Evolutionary conservation across 92 coral and sea anemone species (phyloP).

Genomic region (Zoanthus sansibaricus): DNA sequence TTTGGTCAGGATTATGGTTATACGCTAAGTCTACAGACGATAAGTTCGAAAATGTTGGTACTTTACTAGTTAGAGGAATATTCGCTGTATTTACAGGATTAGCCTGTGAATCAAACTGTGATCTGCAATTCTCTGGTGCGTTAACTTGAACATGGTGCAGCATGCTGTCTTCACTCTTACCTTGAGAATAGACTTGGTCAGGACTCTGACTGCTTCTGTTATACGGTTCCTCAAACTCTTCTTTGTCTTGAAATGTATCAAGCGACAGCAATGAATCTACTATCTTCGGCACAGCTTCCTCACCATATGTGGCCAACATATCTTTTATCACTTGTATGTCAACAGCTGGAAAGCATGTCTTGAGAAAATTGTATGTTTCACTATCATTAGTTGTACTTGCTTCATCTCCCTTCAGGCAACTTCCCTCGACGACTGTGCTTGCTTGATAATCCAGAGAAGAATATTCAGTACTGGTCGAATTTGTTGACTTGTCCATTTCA

Average conservation of each 20-base stretch:
- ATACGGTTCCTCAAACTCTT: background rate
- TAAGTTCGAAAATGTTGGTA: slow-evolving; percentile 30
- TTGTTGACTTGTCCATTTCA: background rate
- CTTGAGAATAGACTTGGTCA: background rate
- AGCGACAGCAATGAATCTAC: slow-evolving; percentile 68
- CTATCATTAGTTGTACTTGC: background rate
- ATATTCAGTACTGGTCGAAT: background rate
- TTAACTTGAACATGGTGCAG: background rate
- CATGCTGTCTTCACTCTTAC: background rate
- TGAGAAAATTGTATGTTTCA: slow-evolving; percentile 69
- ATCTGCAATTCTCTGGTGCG: background rate
- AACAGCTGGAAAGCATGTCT: slow-evolving; percentile 82
- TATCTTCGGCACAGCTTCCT: slow-evolving; percentile 68
- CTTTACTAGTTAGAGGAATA: slow-evolving; percentile 14
- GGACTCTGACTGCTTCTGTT: background rate
- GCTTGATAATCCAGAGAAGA: background rate
- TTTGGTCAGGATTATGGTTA: background rate
- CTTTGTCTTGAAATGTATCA: background rate
- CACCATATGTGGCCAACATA: slow-evolving; percentile 48
- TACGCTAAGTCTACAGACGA: background rate
- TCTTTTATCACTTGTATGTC: slow-evolving; percentile 44
- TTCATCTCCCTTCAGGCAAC: background rate
- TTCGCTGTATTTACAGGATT: background rate
- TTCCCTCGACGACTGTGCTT: background rate
- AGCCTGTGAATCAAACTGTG: background rate